Percentiles rank a stretch among this genome's conserved stretches.
Conservation (phyloP, 2,113 vertebrate species). For the Nyctereutes procyonoides region DNA sequence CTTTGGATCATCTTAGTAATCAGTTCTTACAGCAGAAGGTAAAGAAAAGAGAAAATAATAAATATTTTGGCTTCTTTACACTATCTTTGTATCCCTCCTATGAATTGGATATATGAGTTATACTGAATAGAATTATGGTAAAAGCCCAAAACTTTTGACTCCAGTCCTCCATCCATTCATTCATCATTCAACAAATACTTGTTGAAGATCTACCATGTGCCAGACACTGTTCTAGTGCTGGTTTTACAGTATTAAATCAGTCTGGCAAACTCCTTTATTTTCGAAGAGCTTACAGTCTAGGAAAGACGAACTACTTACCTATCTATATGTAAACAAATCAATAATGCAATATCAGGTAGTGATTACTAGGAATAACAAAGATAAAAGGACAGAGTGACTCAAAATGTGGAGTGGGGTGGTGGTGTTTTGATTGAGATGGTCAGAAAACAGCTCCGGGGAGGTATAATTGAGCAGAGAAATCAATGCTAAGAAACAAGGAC, state of each 20-base stretch:
- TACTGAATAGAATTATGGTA: neutral
- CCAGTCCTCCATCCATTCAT: neutral
- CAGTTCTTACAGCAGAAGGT: neutral
- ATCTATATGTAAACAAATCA: neutral
- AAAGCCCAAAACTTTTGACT: neutral
- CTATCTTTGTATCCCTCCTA: neutral
- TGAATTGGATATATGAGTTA: neutral
- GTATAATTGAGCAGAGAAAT: neutral
- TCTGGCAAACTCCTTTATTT: neutral
- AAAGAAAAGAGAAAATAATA: neutral
- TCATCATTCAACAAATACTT: neutral
- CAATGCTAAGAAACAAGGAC: neutral
- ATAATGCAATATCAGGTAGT: slow-evolving; percentile 17
- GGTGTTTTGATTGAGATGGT: neutral
- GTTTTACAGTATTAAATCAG: neutral
- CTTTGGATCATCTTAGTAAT: slow-evolving; percentile 15
- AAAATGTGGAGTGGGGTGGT: neutral
- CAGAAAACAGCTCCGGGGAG: slow-evolving; percentile 11
- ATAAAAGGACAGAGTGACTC: neutral
- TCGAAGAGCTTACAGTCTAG: neutral
- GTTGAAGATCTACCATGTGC: neutral
- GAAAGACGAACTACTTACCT: neutral
- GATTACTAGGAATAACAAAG: neutral
- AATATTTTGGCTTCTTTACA: slow-evolving; percentile 9
- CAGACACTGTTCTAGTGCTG: neutral